A percentile compares a stretch with the other conserved stretches of the same genome.
Conservation (phyloP, 2,797 vertebrate species). For the Catharus ustulatus region DNA sequence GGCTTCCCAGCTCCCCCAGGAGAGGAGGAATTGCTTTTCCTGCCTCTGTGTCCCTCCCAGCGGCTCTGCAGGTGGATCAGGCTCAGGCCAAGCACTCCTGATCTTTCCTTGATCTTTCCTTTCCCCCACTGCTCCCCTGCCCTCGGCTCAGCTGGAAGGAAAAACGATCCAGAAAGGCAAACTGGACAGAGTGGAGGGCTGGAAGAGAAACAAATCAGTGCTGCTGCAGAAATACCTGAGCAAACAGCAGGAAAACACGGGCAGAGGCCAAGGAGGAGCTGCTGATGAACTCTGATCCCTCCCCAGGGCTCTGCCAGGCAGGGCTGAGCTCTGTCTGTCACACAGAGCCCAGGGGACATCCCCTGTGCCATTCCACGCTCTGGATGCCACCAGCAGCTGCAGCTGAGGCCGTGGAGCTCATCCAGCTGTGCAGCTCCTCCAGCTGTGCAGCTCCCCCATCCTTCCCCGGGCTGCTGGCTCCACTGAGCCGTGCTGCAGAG, state of each 20-base stretch:
- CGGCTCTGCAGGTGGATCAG: not conserved
- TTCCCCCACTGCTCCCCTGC: not conserved
- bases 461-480: not conserved
- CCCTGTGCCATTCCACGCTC: fast-evolving
- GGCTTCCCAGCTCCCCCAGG: not conserved
- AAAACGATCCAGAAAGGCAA: not conserved
- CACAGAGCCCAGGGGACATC: not conserved
- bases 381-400: not conserved
- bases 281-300: not conserved
- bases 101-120: not conserved
- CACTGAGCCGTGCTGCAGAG: fast-evolving
- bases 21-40: not conserved
- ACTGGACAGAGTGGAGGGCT: not conserved
- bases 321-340: not conserved
- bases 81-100: not conserved
- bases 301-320: not conserved
- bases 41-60: not conserved
- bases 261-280: constrained; percentile 19
- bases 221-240: constrained; percentile 70
- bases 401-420: not conserved
- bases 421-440: not conserved
- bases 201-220: constrained; percentile 56
- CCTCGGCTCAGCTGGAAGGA: not conserved
- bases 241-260: constrained; percentile 62
- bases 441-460: not conserved